Percentiles rank a stretch among this genome's conserved stretches.
phyloP scores from a whole-genome alignment of 2,888 invertebrate species.

The Gandaritis pyraliata region DNA sequence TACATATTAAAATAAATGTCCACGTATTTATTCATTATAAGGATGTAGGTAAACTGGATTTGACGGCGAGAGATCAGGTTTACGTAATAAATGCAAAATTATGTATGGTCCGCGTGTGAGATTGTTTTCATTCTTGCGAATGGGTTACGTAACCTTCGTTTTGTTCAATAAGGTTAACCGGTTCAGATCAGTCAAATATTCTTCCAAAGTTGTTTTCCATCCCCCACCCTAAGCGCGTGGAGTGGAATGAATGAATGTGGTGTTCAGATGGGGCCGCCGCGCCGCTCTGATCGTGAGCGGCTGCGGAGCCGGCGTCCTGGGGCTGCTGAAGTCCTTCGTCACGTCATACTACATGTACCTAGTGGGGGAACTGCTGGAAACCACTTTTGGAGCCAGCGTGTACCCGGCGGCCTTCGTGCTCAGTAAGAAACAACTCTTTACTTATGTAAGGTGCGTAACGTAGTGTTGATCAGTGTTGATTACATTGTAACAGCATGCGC shows the following conservation, averaged over 20 bases:
- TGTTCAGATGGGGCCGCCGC: slow-evolving; percentile 86
- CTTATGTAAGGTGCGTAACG: slow-evolving; percentile 15
- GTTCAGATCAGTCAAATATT: no score
- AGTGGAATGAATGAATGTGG: no score
- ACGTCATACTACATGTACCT: slow-evolving; percentile 80
- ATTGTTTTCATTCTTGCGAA: no score
- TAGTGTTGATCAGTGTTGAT: not conserved
- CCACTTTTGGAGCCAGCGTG: slow-evolving; percentile 82
- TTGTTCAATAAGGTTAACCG: no score
- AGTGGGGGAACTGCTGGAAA: slow-evolving; percentile 82
- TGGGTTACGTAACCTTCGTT: no score
- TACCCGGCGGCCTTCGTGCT: slow-evolving; percentile 85
- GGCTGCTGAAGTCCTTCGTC: slow-evolving; percentile 82
- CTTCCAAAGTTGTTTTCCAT: no score
- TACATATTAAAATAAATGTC: no score
- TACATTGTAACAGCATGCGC: no score
- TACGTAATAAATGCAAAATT: not conserved
- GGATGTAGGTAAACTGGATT: not conserved
- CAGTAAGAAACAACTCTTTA: slow-evolving; percentile 70
- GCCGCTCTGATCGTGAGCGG: slow-evolving; percentile 83
- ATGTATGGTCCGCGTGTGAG: not conserved
- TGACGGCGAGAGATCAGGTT: not conserved
- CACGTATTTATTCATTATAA: not conserved
- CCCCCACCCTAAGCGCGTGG: no score
- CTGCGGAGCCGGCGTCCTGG: slow-evolving; percentile 77